Conservation (phyloP, 2,888 invertebrate genomes). For the Anorthoa munda region DNA sequence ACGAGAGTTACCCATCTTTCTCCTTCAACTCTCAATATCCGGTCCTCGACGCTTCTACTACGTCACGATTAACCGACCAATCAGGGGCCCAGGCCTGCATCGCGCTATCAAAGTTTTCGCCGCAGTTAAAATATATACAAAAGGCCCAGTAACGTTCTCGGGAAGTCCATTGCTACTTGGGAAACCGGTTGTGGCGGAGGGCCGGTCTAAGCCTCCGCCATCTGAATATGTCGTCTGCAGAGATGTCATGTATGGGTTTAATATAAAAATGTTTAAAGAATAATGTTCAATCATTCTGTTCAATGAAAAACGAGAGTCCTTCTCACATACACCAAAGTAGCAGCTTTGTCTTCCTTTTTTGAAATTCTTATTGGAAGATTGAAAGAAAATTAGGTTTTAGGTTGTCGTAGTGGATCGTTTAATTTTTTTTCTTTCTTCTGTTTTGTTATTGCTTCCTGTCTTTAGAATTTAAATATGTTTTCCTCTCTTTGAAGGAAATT, state of each 20-base stretch:
- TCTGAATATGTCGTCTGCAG: constrained; percentile 78
- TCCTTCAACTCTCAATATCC: constrained; percentile 6
- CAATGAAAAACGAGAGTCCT: constrained; percentile 71
- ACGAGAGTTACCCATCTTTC: constrained; percentile 47
- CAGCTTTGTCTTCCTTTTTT: constrained; percentile 81
- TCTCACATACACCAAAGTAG: constrained; percentile 80
- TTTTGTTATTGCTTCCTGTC: background rate
- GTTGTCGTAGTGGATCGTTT: background rate
- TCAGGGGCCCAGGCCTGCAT: constrained; percentile 65
- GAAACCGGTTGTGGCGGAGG: constrained; percentile 79
- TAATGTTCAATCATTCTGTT: constrained; percentile 82
- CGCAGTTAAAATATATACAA: constrained; percentile 70
- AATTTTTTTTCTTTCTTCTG: too few relatives aligned
- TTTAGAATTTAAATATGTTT: background rate
- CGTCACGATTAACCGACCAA: constrained; percentile 60
- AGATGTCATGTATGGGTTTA: constrained; percentile 78
- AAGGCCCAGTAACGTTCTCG: background rate
- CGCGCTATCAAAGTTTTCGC: constrained; percentile 75
- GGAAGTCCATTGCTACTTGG: constrained; percentile 84
- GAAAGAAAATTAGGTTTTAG: background rate
- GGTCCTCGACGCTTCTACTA: constrained; percentile 31
- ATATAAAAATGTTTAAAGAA: constrained; percentile 73
- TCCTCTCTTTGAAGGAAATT: background rate
- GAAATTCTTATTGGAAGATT: background rate
- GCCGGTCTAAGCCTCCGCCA: constrained; percentile 72